Conservation (phyloP, 2,797 vertebrate genomes). For the Poeciliopsis presidionis region DNA sequence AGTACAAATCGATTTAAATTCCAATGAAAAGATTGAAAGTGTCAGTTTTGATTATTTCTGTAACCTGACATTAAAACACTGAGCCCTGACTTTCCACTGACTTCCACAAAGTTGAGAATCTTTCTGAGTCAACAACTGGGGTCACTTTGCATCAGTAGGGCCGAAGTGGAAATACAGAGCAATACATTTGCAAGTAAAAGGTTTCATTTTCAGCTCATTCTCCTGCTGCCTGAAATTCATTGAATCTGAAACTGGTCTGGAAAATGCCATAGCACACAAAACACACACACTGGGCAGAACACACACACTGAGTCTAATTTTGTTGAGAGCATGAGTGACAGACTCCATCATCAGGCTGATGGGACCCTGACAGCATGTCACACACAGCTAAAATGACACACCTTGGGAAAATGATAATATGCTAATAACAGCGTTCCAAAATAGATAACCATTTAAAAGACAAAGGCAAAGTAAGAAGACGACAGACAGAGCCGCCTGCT, state of each 20-base stretch:
- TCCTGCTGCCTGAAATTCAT: conserved; percentile 25
- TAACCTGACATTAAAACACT: background rate
- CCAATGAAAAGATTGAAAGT: background rate
- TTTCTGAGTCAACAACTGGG: background rate
- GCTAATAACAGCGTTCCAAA: conserved; percentile 50
- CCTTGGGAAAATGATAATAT: conserved; percentile 46
- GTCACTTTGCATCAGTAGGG: conserved; percentile 12
- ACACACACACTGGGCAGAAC: background rate
- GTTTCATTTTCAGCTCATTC: conserved; percentile 29
- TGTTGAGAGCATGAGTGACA: conserved; percentile 51
- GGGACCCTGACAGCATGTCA: conserved; percentile 49
- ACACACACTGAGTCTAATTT: conserved; percentile 38
- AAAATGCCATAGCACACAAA: background rate
- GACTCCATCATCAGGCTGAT: conserved; percentile 53
- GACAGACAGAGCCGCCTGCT: background rate
- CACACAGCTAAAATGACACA: conserved; percentile 42
- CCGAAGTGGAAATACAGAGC: conserved; percentile 31
- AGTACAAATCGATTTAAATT: background rate
- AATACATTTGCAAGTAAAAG: conserved; percentile 38
- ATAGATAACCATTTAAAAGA: conserved; percentile 32
- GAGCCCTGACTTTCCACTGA: conserved; percentile 32
- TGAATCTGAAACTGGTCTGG: conserved; percentile 20
- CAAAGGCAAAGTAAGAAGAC: conserved; percentile 6
- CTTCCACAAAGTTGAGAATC: conserved; percentile 18
- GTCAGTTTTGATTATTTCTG: background rate